These are phyloP conservation scores for Callinectes sapidus DNA, from an alignment of 2,888 invertebrate genomes.

Conservation along the genomic window DNA sequence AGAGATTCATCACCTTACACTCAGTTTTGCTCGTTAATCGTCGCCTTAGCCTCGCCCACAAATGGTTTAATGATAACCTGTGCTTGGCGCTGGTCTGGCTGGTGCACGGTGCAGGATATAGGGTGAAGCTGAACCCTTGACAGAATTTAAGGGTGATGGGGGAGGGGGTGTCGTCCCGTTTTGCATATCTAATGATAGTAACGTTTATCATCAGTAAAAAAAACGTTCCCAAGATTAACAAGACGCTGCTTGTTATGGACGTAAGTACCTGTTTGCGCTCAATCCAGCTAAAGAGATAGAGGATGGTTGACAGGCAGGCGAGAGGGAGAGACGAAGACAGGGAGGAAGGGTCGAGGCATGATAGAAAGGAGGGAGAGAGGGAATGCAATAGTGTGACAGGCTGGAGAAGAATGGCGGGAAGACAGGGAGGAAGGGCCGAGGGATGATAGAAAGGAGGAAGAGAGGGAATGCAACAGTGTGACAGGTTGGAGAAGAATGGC, in stretches of 20 bases:
- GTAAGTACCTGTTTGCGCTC: neutral
- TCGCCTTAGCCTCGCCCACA: neutral
- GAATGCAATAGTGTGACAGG: neutral
- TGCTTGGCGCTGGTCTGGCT: neutral
- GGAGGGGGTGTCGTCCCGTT: neutral
- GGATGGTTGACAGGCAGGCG: neutral
- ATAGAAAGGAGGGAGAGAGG: neutral
- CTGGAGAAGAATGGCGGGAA: no score
- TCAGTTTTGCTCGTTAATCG: slow-evolving; percentile 11
- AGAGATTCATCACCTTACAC: neutral
- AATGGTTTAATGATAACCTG: slow-evolving; percentile 8
- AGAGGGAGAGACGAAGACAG: neutral
- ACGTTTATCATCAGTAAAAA: neutral
- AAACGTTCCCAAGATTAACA: slow-evolving; percentile 21
- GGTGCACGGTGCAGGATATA: neutral
- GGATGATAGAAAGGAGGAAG: neutral
- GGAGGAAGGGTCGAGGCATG: neutral
- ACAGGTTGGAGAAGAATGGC: neutral
- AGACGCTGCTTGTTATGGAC: neutral
- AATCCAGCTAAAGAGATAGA: neutral
- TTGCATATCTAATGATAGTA: neutral
- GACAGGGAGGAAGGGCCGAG: neutral
- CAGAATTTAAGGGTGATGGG: neutral
- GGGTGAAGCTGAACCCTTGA: neutral
- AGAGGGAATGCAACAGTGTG: neutral